Conservation (phyloP, 2,888 invertebrate species). For the Nemotelus pantherinus region DNA sequence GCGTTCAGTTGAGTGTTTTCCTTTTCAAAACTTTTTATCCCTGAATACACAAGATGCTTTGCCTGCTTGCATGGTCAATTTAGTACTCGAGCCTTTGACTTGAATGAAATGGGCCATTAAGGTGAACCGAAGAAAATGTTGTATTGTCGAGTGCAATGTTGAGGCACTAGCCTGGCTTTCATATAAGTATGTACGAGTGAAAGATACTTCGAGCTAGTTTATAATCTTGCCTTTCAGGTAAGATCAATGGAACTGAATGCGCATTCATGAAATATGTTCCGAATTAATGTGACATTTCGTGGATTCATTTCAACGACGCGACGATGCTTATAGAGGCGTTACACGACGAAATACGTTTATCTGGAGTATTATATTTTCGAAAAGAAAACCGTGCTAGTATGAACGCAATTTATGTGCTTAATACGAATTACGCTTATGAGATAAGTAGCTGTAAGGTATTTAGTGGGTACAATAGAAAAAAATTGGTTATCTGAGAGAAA, state of each 20-base stretch:
- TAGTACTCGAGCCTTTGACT: neutral
- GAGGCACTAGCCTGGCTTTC: too few relatives aligned
- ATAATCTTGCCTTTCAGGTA: slow-evolving; percentile 12
- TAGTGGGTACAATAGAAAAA: too few relatives aligned
- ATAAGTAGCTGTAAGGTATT: slow-evolving; percentile 55
- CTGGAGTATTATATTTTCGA: too few relatives aligned
- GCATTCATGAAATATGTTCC: neutral
- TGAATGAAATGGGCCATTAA: slow-evolving; percentile 15
- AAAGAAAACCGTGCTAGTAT: too few relatives aligned
- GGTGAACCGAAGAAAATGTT: slow-evolving; percentile 25
- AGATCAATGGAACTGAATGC: slow-evolving; percentile 15
- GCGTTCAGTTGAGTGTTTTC: slow-evolving; percentile 5
- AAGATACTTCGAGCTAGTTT: too few relatives aligned
- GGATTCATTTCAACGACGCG: too few relatives aligned
- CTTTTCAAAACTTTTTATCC: neutral
- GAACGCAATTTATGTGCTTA: slow-evolving; percentile 62
- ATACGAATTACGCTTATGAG: slow-evolving; percentile 61
- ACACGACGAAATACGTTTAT: too few relatives aligned
- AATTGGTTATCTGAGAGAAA: too few relatives aligned
- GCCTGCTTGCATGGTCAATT: slow-evolving; percentile 12
- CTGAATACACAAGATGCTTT: neutral
- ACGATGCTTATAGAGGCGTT: too few relatives aligned
- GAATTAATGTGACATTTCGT: neutral
- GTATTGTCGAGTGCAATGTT: neutral
- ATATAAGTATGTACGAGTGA: too few relatives aligned